Base-by-base conservation (phyloP, 2,888 invertebrate species). In the Podotricha telesiphe region DNA sequence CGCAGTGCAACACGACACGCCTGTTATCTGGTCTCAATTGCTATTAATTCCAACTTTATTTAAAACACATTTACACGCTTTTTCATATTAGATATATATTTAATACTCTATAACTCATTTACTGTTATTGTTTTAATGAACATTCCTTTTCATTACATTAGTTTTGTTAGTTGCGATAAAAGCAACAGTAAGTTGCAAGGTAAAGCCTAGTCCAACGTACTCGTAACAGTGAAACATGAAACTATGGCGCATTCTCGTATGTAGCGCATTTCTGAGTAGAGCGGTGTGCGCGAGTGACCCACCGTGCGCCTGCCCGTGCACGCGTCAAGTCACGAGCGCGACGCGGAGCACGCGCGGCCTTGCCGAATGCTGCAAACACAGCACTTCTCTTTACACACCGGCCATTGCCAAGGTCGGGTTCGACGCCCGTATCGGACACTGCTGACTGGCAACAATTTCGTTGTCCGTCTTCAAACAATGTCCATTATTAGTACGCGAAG, bases 351-450 rank as follows among this genome's bases (percentile, higher is more conserved):
- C 72, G 75, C 67, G 65, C 68, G 75, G 69, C 75, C 74, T 70
- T 74, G 74, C 67, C 47, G 47, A 2, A 6, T 15, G 0, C 17
- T 50, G 67, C 68, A 73, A 70, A 61, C 71, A 55, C 72, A 62
- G 58, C 73, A 74, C 74, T 71, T 73, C 74, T 66, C 65, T 70
- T 65, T 63, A 45, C 59, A 53, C 58, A 69, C 61, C 66, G 76
- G 74, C 80, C 83, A 83, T 68, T 79, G 84, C 67, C 84, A 83
- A 82, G 84, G 83, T 69, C 77, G 50, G 67, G 66, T 66, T 65
- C 72, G 67, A 65, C 69, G 70, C 62, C 67, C 73, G 61, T 58
- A 19, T 20, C 61, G 56, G 50, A 59, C n/a, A 28, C 6, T 61
- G 69, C 69, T 69, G 66, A 58, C 56, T 20, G 37, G 13, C 40